Base-by-base conservation (phyloP, 2,113 vertebrate genomes). In the Larimichthys polyactis region DNA sequence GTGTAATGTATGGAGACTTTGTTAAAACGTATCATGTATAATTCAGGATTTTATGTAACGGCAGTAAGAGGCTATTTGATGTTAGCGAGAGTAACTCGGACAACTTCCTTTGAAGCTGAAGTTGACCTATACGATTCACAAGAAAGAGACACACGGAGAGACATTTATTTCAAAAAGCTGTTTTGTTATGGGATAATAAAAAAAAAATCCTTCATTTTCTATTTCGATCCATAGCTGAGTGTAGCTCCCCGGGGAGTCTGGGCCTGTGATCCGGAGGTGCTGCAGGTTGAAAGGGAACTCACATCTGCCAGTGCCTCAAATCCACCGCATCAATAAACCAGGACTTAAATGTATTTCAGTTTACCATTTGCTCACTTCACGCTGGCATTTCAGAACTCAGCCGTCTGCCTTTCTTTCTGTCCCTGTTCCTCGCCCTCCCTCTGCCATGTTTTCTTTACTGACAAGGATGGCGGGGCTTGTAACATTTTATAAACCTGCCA, bases 281-380 rank as follows among this genome's bases (percentile, higher is more conserved):
- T 80, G 78, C 75, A 71, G 78, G 89, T 91, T 91, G 82, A 87
- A 91, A 91, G 78, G 87, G 57, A 84, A 85, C 85, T 83, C 81
- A 60, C 71, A 76, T 87, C 70, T 71, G 75, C 87, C 70, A 69
- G 80, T 44, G 46, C 76, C 79, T 90, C 85, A 83, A 90, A 92
- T 91, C 91, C 81, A 63, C 74, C 74, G 17, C 87, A 85, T 91
- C 90, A 90, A 90, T 90, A 92, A 88, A 87, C 51, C 76, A 89
- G 74, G 74, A 78, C 86, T 79, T 85, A 84, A 84, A 84, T 82
- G 82, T 85, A 51, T 86, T 86, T 84, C 77, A 83, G 75, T 90
- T 86, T 83, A 83, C 72, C 81, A 62, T 85, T 90, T 76, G 66
- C 79, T 78, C 78, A 74, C 72, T 69, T 73, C 2, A 0, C 24